Base-by-base conservation (phyloP, 2,888 invertebrate species). In the Seira ritae region DNA sequence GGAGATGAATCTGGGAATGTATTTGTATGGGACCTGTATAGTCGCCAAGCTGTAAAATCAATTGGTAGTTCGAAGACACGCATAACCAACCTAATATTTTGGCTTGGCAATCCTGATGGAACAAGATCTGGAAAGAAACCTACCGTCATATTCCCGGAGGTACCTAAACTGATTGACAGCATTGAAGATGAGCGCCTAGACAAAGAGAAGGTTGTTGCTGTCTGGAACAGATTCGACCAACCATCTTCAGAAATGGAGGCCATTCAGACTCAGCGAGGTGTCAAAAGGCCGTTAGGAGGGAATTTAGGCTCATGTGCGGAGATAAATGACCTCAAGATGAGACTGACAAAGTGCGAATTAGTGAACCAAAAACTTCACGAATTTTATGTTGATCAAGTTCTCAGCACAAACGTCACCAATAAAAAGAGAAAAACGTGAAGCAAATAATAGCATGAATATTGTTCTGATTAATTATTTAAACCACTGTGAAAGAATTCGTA, bases 21-120 rank as follows among this genome's bases (percentile, higher is more conserved):
- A 0, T 93, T 94, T 86, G 90, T 97, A 22, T 98, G 97, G 97
- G 95, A 97, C 88, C 93, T 96, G 77, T 91, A 91, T 4, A 96
- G 95, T 90, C 92, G 93, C 81, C 96, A 97, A 90, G 93, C 95
- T 70, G 90, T 96, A 1, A 93, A 94, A 87, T 94, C 92, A 69
- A 92, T 96, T 86, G 91, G 69, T 15, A 75, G 46, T 42, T 74
- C 83, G 1, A 95, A 95, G 91, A 95, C 95, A n/a, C 90, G 93
- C 0, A 91, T 96, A 0, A 95, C 94, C 0, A 96, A 96, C 91
- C 92, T 95, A 0, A 92, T 92, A 80, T 94, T 95, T 89, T 92
- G 93, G 0, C 90, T 93, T 0, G 93, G 93, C 42, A 92, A 92
- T 80, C 92, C 92, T 1, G 92, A 93, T 84, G 89, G 89, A 24